Evolutionary conservation across 2,113 vertebrate species (phyloP).

Genomic region (Atractosteus spatula): DNA sequence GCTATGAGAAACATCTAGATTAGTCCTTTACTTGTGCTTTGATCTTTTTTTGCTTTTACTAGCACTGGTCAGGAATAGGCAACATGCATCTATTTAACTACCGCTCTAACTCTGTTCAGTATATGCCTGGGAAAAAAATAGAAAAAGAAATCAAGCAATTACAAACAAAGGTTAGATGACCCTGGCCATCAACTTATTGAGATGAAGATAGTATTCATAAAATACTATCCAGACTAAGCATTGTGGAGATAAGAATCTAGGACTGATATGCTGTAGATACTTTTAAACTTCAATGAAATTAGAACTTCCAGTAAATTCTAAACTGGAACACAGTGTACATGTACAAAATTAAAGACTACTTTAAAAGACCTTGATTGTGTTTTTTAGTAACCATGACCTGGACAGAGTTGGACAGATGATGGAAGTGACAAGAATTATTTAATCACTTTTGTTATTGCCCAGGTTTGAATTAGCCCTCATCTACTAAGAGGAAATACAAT

Average conservation of each 20-base stretch:
- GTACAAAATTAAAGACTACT: too few species aligned
- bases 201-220: neutral
- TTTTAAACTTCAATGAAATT: neutral
- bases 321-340: too few species aligned
- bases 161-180: neutral
- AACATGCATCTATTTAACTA: neutral
- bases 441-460: too few species aligned
- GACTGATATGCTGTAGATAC: neutral
- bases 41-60: conserved; percentile 18
- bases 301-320: too few species aligned
- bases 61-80: conserved; percentile 10
- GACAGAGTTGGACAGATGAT: too few species aligned
- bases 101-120: too few species aligned
- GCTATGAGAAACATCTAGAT: conserved; percentile 10
- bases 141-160: neutral
- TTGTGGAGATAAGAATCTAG: neutral
- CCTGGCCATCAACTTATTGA: neutral
- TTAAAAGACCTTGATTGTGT: too few species aligned
- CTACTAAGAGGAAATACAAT: too few species aligned
- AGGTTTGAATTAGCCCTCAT: too few species aligned
- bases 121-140: neutral
- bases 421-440: too few species aligned
- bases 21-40: conserved; percentile 13
- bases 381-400: too few species aligned
- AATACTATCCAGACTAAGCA: neutral